Percentiles rank a stretch among this genome's conserved stretches.
Evolutionary conservation across 1,140 invertebrate species (phyloP).

Genomic region (Euura lappo): DNA sequence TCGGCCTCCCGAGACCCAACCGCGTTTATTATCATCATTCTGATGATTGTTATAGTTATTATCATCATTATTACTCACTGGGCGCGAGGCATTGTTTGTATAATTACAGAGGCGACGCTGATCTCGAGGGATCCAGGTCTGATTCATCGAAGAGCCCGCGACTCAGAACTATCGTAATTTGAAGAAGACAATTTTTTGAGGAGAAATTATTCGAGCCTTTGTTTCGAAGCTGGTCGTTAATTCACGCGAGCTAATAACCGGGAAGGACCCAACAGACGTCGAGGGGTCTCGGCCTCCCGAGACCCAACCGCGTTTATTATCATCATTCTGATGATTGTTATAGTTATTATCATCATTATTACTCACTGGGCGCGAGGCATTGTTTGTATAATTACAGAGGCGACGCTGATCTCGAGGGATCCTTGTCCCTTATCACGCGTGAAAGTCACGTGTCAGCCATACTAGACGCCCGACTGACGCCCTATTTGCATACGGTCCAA

Average conservation of each 20-base stretch:
- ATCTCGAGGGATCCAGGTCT: constrained; percentile 1
- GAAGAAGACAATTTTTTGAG: too few species aligned
- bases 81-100: neutral
- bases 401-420: neutral
- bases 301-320: neutral
- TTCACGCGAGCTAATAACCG: neutral
- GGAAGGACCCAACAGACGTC: neutral
- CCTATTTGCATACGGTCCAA: neutral
- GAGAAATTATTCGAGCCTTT: too few species aligned
- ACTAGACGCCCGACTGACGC: neutral
- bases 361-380: neutral
- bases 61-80: constrained; percentile 7
- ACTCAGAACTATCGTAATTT: too few species aligned
- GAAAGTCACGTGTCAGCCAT: constrained; percentile 3
- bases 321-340: constrained; percentile 4
- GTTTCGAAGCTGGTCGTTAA: too few species aligned
- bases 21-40: neutral
- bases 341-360: constrained; percentile 7
- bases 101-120: neutral
- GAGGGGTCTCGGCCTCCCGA: neutral
- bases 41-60: constrained; percentile 9
- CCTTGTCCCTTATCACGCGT: neutral
- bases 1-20: neutral
- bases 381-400: neutral
- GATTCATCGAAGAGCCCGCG: too few species aligned